These are phyloP conservation scores for Drosophila suboccidentalis DNA, from an alignment of 2,888 invertebrate genomes.

Conservation along the genomic window DNA sequence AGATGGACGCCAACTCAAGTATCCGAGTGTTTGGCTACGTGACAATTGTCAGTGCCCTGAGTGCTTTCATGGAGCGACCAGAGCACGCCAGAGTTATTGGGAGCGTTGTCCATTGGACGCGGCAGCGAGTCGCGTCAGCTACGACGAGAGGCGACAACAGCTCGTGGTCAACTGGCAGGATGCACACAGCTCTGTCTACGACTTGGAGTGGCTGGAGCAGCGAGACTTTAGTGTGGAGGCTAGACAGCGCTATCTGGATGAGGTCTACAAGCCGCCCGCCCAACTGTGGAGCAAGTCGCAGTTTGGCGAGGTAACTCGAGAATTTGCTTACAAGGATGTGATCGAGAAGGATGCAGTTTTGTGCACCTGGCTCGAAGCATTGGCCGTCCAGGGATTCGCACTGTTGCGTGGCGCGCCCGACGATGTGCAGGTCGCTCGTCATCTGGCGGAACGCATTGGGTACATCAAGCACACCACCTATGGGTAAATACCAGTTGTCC, in stretches of 20 bases:
- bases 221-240: conserved; percentile 87
- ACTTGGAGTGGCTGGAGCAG: conserved; percentile 87
- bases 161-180: conserved; percentile 88
- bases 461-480: conserved; percentile 91
- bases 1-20: conserved; percentile 83
- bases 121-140: conserved; percentile 67
- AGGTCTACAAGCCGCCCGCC: conserved; percentile 87
- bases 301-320: conserved; percentile 86
- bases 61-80: conserved; percentile 89
- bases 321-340: conserved; percentile 87
- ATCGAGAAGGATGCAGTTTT: conserved; percentile 85
- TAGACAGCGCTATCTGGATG: conserved; percentile 86
- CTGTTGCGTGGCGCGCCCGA: conserved; percentile 88
- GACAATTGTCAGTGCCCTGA: conserved; percentile 91
- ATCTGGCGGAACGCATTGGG: conserved; percentile 88
- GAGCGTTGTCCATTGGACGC: conserved; percentile 86
- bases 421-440: conserved; percentile 86
- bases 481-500: conserved; percentile 86
- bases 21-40: conserved; percentile 90
- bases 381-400: conserved; percentile 89
- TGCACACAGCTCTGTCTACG: conserved; percentile 87
- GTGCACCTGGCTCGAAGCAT: conserved; percentile 87
- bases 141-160: conserved; percentile 50
- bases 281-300: conserved; percentile 87
- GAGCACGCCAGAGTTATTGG: conserved; percentile 89